Percentiles rank a stretch among this genome's conserved stretches.
These are phyloP conservation scores for Melinaea menophilus DNA, from an alignment of 2,888 invertebrate genomes.

Conservation along the genomic window DNA sequence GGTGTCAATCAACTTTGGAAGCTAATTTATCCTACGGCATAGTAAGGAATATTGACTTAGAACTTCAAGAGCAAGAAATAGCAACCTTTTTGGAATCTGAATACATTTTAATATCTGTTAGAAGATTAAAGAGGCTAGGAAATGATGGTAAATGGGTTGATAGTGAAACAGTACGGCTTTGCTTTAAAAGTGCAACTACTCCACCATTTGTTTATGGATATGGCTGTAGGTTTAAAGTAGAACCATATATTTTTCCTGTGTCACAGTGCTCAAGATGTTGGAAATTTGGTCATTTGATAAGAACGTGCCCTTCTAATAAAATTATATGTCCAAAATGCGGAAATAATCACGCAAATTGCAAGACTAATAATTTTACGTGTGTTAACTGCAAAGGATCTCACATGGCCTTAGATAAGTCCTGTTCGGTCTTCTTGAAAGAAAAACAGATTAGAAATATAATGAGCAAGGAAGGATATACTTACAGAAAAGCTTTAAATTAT, in stretches of 20 bases:
- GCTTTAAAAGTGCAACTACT: slow-evolving; percentile 9
- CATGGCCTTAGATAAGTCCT: slow-evolving; percentile 21
- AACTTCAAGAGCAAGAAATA: slow-evolving; percentile 25
- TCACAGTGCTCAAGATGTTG: slow-evolving; percentile 13
- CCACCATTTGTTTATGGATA: slow-evolving; percentile 15
- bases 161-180: slow-evolving; percentile 12
- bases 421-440: slow-evolving; percentile 16
- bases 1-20: slow-evolving; percentile 22
- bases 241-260: slow-evolving; percentile 15
- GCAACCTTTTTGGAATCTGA: slow-evolving; percentile 16
- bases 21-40: slow-evolving; percentile 23
- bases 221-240: slow-evolving; percentile 20
- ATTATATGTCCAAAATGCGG: slow-evolving; percentile 25
- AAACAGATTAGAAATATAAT: no score
- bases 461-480: no score
- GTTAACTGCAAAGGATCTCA: slow-evolving; percentile 27
- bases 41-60: slow-evolving; percentile 27
- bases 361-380: slow-evolving; percentile 15
- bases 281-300: background rate
- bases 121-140: slow-evolving; percentile 15
- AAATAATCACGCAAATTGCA: slow-evolving; percentile 13
- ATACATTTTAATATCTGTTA: slow-evolving; percentile 17
- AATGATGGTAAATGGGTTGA: slow-evolving; percentile 15
- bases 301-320: slow-evolving; percentile 15
- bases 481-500: no score